These are phyloP conservation scores for Lycophotia porphyrea DNA, from an alignment of 2,888 invertebrate species.

Conservation along the genomic window DNA sequence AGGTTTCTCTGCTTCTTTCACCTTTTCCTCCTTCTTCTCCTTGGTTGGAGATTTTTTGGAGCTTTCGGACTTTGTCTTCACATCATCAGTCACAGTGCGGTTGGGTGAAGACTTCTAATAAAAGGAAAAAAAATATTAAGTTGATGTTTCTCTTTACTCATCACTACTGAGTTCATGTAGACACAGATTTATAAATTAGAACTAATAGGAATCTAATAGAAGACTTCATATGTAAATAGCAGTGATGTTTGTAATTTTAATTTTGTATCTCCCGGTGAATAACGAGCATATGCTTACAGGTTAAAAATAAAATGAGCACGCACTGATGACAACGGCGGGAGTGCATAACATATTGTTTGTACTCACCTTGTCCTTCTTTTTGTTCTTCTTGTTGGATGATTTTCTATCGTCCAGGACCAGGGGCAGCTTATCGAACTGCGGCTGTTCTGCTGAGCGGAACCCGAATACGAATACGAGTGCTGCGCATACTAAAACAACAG, in stretches of 20 bases:
- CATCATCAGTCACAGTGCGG: conserved; percentile 90
- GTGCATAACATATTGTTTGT: conserved; percentile 70
- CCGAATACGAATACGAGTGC: conserved; percentile 94
- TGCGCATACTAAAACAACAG: conserved; percentile 93
- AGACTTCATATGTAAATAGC: conserved; percentile 24
- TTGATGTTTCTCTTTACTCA: conserved; percentile 24
- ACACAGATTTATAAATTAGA: conserved; percentile 55
- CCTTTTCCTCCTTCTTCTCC: conserved; percentile 90
- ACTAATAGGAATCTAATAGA: conserved; percentile 28
- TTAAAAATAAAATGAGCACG: conserved; percentile 89
- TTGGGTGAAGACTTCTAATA: conserved; percentile 91
- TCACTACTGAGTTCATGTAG: not conserved
- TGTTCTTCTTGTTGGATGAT: conserved; percentile 92
- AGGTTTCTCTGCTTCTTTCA: conserved; percentile 87
- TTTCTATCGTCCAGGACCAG: conserved; percentile 92
- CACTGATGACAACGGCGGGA: conserved; percentile 76
- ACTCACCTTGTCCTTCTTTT: conserved; percentile 93
- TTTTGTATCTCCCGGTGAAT: conserved; percentile 73
- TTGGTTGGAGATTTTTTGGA: conserved; percentile 90
- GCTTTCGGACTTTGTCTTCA: conserved; percentile 90
- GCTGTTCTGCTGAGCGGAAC: conserved; percentile 94
- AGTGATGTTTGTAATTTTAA: conserved; percentile 35
- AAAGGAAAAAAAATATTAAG: conserved; percentile 27
- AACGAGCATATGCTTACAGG: conserved; percentile 83
- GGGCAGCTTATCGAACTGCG: conserved; percentile 94